A percentile compares a stretch with the other conserved stretches of the same genome.
phyloP scores from a whole-genome alignment of 2,888 invertebrate genomes.

The Syrista parreyssii region DNA sequence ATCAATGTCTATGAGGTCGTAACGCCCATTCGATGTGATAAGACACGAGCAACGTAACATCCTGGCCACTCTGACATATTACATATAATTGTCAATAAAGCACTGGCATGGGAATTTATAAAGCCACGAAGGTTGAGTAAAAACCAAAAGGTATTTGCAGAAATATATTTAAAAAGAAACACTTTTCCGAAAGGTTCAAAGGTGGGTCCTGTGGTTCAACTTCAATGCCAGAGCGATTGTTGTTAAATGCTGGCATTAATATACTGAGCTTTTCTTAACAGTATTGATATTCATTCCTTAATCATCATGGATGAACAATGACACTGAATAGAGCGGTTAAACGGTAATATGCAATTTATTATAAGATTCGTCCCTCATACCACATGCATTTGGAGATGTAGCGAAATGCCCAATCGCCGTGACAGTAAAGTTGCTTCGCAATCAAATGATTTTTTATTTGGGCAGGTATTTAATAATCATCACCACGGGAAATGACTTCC shows the following conservation, averaged over 20 bases:
- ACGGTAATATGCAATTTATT: neutral
- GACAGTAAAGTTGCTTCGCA: neutral
- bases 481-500: constrained; percentile 96
- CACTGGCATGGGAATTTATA: neutral
- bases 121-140: neutral
- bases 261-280: neutral
- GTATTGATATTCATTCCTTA: neutral
- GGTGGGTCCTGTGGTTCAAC: neutral
- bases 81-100: neutral
- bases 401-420: neutral
- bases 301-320: neutral
- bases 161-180: neutral
- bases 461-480: constrained; percentile 81
- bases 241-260: neutral
- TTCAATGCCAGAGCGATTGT: neutral
- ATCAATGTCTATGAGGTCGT: neutral
- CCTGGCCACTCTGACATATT: neutral
- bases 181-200: neutral
- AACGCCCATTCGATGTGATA: neutral
- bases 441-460: neutral
- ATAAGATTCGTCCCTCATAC: neutral
- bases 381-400: neutral
- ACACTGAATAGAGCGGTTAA: neutral
- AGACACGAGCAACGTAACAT: neutral
- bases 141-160: neutral